These are phyloP conservation scores for Vimba vimba DNA, from an alignment of 2,113 vertebrate genomes.

Conservation along the genomic window DNA sequence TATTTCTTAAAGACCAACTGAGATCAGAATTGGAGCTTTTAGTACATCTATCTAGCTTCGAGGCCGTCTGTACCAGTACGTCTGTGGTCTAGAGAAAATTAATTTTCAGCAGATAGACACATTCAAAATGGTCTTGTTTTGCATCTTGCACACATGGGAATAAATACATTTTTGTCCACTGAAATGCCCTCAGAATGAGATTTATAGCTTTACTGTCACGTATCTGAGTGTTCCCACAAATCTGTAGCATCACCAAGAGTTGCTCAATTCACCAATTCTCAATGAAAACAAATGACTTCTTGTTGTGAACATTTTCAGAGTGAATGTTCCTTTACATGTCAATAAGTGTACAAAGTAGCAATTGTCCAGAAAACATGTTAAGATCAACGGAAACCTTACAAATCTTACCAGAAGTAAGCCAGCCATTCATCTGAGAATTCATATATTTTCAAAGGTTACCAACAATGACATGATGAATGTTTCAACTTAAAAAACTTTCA, in stretches of 20 bases:
- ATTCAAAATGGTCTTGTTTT: neutral
- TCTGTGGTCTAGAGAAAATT: neutral
- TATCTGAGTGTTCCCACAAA: neutral
- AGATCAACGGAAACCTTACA: neutral
- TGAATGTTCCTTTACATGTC: neutral
- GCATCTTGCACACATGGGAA: neutral
- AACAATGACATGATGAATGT: conserved; percentile 35
- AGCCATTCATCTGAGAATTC: conserved; percentile 24
- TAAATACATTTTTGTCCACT: neutral
- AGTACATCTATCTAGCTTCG: neutral
- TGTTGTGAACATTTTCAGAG: neutral
- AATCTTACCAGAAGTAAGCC: conserved; percentile 4
- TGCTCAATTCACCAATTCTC: neutral
- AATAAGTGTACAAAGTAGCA: neutral
- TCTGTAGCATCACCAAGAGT: neutral
- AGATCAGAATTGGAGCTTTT: neutral
- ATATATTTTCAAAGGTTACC: conserved; percentile 33
- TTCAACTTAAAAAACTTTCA: conserved; percentile 21
- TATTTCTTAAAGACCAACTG: neutral
- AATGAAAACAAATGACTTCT: neutral
- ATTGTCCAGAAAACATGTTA: neutral
- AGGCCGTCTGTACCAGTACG: neutral
- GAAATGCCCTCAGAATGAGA: neutral
- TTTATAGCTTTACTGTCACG: neutral
- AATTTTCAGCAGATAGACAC: neutral